Base-by-base conservation (phyloP, 2,888 invertebrate genomes). In the Dasysyrphus tricinctus region DNA sequence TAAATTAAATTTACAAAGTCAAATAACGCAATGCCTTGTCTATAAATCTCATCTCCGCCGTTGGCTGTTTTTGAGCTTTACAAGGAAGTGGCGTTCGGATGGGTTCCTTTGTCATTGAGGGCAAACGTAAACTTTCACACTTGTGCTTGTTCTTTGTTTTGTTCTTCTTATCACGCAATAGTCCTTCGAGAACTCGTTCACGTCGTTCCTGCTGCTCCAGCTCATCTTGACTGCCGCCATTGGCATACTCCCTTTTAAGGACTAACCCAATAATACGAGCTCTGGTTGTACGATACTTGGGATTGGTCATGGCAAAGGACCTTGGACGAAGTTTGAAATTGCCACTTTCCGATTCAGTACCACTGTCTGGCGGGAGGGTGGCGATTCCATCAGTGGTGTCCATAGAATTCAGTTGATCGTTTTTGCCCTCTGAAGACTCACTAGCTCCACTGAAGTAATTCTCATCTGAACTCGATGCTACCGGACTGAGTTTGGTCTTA, bases 11-110 rank as follows among this genome's bases (percentile, higher is more conserved):
- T 88, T 80, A 91, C 88, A 91, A 88, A 54, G 91, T 91, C 54
- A 91, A 82, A 70, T 90, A 91, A 32, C 91, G 89, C 88, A 91
- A 70, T 4, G 91, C 91, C 65, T 90, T 91, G 80, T 90, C 88
- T 9, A 91, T 80, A 77, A 91, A 91, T 34, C 90, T 86, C 74
- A 88, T 75, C 29, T 78, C 74, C 8, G 59, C 59, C 47, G 61
- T 72, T 16, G 75, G 54, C 39, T 72, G 47, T 29, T 70, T 74
- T 44, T 29, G 39, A 5, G 11, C 51, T 32, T 72, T 81, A 19
- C 63, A 42, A 34, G 51, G 34, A 51, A 76, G 49, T 67, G 57
- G 49, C 72, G 56, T 77, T 9, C n/a, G 65, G 14, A 7, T 47
- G 44, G 54, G 11, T 54, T 54, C 47, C 29, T 59, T 76, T 65